Conservation (phyloP, 2,888 invertebrate species). For the Cancer borealis region DNA sequence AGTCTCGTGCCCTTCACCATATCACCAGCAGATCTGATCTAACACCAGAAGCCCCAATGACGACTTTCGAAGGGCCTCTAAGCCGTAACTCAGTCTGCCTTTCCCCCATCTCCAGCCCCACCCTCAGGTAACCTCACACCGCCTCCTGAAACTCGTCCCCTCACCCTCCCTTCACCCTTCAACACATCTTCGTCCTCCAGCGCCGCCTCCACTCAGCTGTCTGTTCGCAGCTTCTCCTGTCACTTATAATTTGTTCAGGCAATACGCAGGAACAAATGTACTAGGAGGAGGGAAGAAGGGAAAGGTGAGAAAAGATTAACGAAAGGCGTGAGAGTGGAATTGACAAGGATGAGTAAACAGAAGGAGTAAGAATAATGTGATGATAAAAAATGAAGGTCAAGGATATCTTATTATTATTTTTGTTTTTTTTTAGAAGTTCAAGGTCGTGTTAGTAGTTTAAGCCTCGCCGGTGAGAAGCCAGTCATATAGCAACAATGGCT, state of each 20-base stretch:
- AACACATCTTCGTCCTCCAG: background rate
- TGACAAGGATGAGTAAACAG: background rate
- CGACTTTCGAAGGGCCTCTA: background rate
- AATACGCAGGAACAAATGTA: background rate
- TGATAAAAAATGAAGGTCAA: background rate
- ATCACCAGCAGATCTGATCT: background rate
- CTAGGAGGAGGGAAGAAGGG: background rate
- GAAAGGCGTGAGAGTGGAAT: background rate
- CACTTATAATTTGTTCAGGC: background rate
- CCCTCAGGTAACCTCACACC: background rate
- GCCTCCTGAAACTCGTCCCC: background rate
- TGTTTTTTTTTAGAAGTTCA: background rate
- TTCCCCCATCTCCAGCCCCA: background rate
- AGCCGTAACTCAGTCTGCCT: constrained; percentile 4
- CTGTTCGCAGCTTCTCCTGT: background rate
- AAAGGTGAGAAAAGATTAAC: background rate
- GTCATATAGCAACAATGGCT: too few species aligned
- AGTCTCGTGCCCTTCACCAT: background rate
- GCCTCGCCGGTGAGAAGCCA: background rate
- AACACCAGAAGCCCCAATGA: constrained; percentile 4
- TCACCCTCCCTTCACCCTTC: background rate
- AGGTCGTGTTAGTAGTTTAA: background rate
- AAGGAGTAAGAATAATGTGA: background rate
- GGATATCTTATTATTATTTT: background rate
- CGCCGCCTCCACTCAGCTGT: background rate